A percentile compares a stretch with the other conserved stretches of the same genome.
phyloP scores from a whole-genome alignment of 1,140 invertebrate genomes.

The Drosophila trapezifrons region DNA sequence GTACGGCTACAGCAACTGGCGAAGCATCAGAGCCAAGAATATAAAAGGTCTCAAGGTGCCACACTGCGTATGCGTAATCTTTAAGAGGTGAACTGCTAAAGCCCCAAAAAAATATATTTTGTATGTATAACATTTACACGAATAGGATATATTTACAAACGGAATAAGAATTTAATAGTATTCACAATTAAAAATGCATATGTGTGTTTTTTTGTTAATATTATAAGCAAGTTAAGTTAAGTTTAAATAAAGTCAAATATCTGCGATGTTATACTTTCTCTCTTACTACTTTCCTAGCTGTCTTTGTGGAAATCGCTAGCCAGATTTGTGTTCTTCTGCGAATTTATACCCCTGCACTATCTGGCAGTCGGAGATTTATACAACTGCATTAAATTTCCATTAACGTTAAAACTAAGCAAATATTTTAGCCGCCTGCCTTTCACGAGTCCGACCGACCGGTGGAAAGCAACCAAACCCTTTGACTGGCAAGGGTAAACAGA shows the following conservation, averaged over 20 bases:
- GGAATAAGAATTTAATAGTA: too few relatives aligned
- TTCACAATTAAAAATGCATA: too few relatives aligned
- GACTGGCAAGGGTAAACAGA: conserved; percentile 40
- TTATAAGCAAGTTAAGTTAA: too few relatives aligned
- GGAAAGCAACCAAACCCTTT: conserved; percentile 27
- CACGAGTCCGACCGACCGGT: conserved; percentile 8
- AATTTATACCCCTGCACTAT: conserved; percentile 42
- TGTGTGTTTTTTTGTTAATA: background rate
- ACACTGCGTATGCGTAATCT: conserved; percentile 57
- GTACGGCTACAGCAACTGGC: conserved; percentile 9
- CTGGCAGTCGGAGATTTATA: conserved; percentile 37
- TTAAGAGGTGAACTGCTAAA: conserved; percentile 7
- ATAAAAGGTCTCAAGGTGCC: conserved; percentile 30
- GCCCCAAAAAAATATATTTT: background rate
- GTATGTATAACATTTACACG: too few relatives aligned
- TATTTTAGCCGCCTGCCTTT: conserved; percentile 43
- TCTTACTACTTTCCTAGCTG: background rate
- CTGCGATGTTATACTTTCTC: background rate
- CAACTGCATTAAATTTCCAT: conserved; percentile 53
- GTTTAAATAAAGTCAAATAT: background rate
- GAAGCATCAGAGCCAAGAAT: background rate
- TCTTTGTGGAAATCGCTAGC: background rate
- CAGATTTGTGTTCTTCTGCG: conserved; percentile 15
- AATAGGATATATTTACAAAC: too few relatives aligned
- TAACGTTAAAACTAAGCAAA: conserved; percentile 54